These are phyloP conservation scores for Triplophysa yarkandensis DNA, from an alignment of 2,797 vertebrate species.

Conservation along the genomic window DNA sequence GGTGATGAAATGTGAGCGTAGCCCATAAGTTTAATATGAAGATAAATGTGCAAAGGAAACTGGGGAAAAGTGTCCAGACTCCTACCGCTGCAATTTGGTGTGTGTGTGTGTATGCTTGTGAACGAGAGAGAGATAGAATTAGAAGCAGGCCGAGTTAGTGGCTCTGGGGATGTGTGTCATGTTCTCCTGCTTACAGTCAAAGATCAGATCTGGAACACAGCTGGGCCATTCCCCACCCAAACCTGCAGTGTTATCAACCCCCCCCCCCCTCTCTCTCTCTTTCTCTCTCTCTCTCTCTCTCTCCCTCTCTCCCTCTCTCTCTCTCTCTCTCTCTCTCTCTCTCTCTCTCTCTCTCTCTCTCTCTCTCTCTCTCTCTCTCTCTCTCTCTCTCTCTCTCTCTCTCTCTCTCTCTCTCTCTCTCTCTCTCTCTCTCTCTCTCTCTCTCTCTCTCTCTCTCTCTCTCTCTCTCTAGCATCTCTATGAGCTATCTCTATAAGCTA, in stretches of 20 bases:
- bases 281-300: constrained; percentile 34
- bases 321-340: constrained; percentile 31
- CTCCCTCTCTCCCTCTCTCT: constrained; percentile 36
- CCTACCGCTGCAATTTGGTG: constrained; percentile 18
- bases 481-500: too few species aligned
- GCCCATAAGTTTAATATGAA: constrained; percentile 60
- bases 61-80: not conserved
- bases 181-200: constrained; percentile 26
- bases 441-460: constrained; percentile 31
- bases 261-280: constrained; percentile 27
- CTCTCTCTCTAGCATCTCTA: constrained; percentile 37
- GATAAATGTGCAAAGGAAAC: constrained; percentile 58
- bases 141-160: constrained; percentile 45
- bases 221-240: constrained; percentile 54
- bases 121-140: constrained; percentile 26
- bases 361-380: constrained; percentile 34
- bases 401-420: constrained; percentile 35
- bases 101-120: constrained; percentile 4
- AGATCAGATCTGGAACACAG: constrained; percentile 63
- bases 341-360: too few species aligned
- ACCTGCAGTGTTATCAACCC: constrained; percentile 44
- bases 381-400: constrained; percentile 31
- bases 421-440: constrained; percentile 34
- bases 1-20: constrained; percentile 64
- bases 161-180: constrained; percentile 56